Conservation (phyloP, 2,888 invertebrate genomes). For the Archips xylosteana region DNA sequence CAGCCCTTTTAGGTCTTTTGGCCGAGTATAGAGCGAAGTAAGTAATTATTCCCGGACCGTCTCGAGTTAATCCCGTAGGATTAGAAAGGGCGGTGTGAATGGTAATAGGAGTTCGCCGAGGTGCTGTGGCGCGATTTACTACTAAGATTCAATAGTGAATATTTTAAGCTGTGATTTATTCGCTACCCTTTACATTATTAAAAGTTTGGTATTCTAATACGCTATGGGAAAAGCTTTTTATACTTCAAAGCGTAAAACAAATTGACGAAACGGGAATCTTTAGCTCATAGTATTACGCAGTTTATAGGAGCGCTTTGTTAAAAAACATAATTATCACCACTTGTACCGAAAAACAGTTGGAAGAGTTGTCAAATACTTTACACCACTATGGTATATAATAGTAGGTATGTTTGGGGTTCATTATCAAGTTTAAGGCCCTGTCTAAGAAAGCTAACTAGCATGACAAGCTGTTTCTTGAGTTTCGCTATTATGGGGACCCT, state of each 20-base stretch:
- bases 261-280: not conserved
- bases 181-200: constrained; percentile 56
- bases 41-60: constrained; percentile 83
- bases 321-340: too few species aligned
- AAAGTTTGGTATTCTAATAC: constrained; percentile 24
- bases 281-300: not conserved
- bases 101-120: constrained; percentile 80
- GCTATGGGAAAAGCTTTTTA: not conserved
- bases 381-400: too few species aligned
- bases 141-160: constrained; percentile 84
- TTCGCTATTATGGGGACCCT: not conserved
- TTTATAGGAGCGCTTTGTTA: too few species aligned
- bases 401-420: too few species aligned
- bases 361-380: not conserved
- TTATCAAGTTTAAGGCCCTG: not conserved
- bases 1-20: constrained; percentile 58
- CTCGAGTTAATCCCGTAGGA: constrained; percentile 82
- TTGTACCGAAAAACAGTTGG: too few species aligned
- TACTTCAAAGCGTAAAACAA: not conserved
- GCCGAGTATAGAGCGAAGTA: constrained; percentile 65
- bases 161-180: constrained; percentile 82
- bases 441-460: not conserved
- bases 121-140: constrained; percentile 83
- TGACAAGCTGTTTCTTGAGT: not conserved
- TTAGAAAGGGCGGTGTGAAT: constrained; percentile 84